Evolutionary conservation across 2,888 invertebrate genomes (phyloP), one percentile per base, ranked within the genome.

Genomic region (Rapana venosa): DNA sequence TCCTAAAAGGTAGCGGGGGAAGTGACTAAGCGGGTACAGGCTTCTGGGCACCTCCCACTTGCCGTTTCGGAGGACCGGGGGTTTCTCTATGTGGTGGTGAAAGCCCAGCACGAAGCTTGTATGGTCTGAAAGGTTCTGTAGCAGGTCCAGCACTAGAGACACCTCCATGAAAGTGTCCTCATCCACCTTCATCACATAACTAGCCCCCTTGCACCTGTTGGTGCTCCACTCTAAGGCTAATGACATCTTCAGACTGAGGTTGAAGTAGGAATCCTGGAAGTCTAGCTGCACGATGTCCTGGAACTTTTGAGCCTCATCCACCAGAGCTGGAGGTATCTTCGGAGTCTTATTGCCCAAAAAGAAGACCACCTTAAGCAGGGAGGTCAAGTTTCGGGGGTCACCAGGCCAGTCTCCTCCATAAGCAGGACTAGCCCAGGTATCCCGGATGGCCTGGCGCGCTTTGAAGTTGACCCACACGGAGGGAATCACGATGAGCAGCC

Each of bases 111-210:
- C 36, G 61, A 47, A 88, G 35, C 58, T 32, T 15, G 35, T 4
- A 15, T 61, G 77, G 6, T 26, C 56, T 4, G 61, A 61, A 22
- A 83, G 56, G n/a, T 56, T 13, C 2, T 58, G n/a, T 32, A 88
- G 35, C 26, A 88, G 20, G 58, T 81, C 61, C 35, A 88, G 61
- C 20, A 88, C 81, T 5, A 88, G 61, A 13, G 88, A 81, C 66
- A 88, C 15, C 35, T 81, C 47, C 20, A 88, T 81, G 36, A 88
- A 88, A 1, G 88, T 88, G 81, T 88, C 88, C 26, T 88, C 81
- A 35, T 88, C 88, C 32, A 81, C 81, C 22, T 88, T 88, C 20
- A 88, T 56, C 58, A 88, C 58, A 32, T 88, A 61, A 35, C 58
- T 20, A 8, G 83, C 81, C 2, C 32, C 30, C 0, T 20, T 30